Percentiles rank a stretch among this genome's conserved stretches.
These are phyloP conservation scores for Anthopleura xanthogrammica DNA, from an alignment of 92 coral and sea anemone species.

Conservation along the genomic window DNA sequence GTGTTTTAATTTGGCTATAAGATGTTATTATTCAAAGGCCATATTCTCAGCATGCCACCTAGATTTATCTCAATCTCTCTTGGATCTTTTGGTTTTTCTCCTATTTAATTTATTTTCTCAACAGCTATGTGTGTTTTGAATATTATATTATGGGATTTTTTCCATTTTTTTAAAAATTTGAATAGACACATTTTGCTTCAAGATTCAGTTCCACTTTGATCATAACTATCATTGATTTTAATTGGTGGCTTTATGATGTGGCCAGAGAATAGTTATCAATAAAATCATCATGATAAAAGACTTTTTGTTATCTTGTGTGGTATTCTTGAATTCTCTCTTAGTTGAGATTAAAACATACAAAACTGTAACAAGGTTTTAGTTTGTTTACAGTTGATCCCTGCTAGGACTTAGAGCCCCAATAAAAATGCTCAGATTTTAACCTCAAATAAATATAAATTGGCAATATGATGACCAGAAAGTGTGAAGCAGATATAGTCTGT, in stretches of 20 bases:
- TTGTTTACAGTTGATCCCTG: conserved; percentile 1
- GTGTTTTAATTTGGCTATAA: conserved; percentile 14
- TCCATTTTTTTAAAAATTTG: neutral
- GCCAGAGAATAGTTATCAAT: conserved; percentile 27
- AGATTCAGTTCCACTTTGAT: conserved; percentile 7
- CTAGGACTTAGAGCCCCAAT: neutral
- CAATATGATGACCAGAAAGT: neutral
- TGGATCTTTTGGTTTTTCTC: conserved; percentile 19
- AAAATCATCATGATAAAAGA: conserved; percentile 29
- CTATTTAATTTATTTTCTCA: neutral
- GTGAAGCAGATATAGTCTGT: neutral
- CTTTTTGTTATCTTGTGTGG: conserved; percentile 16
- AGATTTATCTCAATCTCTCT: conserved; percentile 20
- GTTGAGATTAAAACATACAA: conserved; percentile 7
- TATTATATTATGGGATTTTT: neutral
- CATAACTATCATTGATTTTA: neutral
- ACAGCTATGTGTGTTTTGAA: neutral
- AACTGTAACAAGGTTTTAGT: conserved; percentile 2
- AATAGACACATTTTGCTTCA: neutral
- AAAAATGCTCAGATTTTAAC: neutral
- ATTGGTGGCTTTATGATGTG: conserved; percentile 31
- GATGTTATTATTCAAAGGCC: conserved; percentile 30
- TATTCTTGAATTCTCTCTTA: conserved; percentile 8
- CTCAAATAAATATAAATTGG: neutral
- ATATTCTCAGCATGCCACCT: conserved; percentile 23